Percentiles rank a stretch among this genome's conserved stretches.
phyloP scores from a whole-genome alignment of 2,797 vertebrate species.

The Danionella dracula region DNA sequence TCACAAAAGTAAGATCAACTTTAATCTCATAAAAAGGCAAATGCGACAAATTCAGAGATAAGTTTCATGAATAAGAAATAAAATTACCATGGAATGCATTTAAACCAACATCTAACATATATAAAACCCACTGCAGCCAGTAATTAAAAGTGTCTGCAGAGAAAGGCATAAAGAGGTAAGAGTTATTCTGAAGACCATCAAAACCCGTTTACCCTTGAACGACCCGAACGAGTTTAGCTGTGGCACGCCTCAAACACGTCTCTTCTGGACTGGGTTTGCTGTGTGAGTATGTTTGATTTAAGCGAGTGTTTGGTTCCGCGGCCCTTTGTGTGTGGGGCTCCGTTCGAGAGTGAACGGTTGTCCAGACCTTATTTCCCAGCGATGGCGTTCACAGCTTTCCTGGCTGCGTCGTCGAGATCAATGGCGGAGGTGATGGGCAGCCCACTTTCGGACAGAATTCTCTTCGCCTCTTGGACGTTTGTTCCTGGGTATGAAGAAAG shows the following conservation, averaged over 20 bases:
- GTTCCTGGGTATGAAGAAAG: constrained; percentile 87
- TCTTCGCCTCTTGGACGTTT: constrained; percentile 89
- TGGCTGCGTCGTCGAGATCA: constrained; percentile 93
- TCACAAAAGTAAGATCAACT: constrained; percentile 1
- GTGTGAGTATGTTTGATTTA: too few relatives aligned
- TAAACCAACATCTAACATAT: neutral
- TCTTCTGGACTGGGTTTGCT: too few relatives aligned
- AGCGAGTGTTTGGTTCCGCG: too few relatives aligned
- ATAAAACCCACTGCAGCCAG: too few relatives aligned
- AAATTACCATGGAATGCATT: constrained; percentile 6
- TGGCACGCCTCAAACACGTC: too few relatives aligned
- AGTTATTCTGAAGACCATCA: too few relatives aligned
- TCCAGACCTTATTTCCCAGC: constrained; percentile 67
- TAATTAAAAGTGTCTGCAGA: neutral
- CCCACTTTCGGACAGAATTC: constrained; percentile 84
- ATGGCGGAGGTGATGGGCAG: constrained; percentile 85
- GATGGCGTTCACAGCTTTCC: constrained; percentile 87
- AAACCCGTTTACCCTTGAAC: too few relatives aligned
- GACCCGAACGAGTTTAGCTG: too few relatives aligned
- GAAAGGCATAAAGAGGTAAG: neutral
- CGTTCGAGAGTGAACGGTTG: too few relatives aligned
- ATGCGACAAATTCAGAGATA: too few relatives aligned
- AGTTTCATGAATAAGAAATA: too few relatives aligned
- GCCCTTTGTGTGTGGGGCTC: too few relatives aligned
- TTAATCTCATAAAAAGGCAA: constrained; percentile 1